Conservation (phyloP, 2,113 vertebrate genomes). For the Vulpes lagopus region DNA sequence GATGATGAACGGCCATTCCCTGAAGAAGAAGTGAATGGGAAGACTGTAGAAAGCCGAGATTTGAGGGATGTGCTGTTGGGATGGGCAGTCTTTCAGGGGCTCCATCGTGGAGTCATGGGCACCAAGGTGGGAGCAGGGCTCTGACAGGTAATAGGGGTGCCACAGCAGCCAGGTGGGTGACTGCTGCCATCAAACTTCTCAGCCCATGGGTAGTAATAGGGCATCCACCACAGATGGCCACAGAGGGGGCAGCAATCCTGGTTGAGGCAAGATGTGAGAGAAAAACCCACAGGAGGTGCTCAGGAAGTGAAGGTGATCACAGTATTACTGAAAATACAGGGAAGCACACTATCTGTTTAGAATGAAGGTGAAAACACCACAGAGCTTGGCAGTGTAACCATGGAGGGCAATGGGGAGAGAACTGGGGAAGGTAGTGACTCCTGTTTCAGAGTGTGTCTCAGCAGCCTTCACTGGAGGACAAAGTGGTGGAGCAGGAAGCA, state of each 20-base stretch:
- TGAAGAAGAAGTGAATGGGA: not conserved
- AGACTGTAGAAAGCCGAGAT: not conserved
- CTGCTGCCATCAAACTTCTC: not conserved
- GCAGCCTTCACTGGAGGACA: not conserved
- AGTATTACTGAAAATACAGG: not conserved
- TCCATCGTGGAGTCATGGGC: not conserved
- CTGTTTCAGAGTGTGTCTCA: fast-evolving
- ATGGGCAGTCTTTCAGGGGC: not conserved
- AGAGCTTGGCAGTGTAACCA: not conserved
- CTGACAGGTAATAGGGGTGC: not conserved
- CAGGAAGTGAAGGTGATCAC: not conserved
- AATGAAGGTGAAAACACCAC: not conserved
- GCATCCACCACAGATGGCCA: not conserved
- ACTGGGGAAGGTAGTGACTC: not conserved
- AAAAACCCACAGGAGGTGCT: too few relatives aligned
- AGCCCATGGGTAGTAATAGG: not conserved
- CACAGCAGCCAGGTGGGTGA: not conserved
- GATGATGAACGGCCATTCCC: not conserved
- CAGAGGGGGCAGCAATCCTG: not conserved
- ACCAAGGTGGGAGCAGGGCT: not conserved
- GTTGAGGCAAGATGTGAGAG: not conserved
- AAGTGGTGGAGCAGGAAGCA: not conserved
- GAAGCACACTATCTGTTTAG: not conserved
- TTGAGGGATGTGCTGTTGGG: not conserved
- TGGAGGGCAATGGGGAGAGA: not conserved